phyloP scores from a whole-genome alignment of 2,888 invertebrate species.

The Drosophila trichaetosa region DNA sequence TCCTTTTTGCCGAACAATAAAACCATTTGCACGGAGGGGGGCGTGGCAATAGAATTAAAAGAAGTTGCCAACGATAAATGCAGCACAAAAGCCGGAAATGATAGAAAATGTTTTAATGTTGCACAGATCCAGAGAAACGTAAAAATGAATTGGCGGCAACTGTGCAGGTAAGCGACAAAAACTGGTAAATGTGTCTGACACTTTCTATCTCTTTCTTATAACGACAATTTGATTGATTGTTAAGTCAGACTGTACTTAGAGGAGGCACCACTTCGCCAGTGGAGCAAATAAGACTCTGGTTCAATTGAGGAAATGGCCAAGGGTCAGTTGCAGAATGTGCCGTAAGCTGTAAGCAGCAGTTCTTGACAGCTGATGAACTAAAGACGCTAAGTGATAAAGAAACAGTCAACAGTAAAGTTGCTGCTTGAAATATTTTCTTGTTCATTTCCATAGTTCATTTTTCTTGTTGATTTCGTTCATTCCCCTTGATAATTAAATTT shows the following conservation, averaged over 20 bases:
- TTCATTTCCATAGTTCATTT: not conserved
- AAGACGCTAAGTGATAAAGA: constrained; percentile 12
- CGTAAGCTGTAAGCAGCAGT: constrained; percentile 16
- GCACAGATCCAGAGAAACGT: constrained; percentile 21
- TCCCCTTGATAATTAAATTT: not conserved
- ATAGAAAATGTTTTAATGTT: constrained; percentile 79
- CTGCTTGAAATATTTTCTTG: not conserved
- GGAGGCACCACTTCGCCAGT: not conserved
- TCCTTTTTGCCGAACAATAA: constrained; percentile 58
- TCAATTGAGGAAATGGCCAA: constrained; percentile 17
- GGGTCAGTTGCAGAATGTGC: constrained; percentile 10
- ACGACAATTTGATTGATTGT: constrained; percentile 74
- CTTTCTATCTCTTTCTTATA: not conserved
- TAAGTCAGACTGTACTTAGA: constrained; percentile 37
- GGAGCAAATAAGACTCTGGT: constrained; percentile 17
- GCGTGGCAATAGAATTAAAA: constrained; percentile 68
- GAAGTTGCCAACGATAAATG: constrained; percentile 59
- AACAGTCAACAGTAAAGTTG: not conserved
- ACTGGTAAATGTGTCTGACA: constrained; percentile 3
- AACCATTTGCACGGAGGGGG: constrained; percentile 28
- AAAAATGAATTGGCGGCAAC: not conserved
- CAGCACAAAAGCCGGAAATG: constrained; percentile 68
- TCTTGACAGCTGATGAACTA: constrained; percentile 29
- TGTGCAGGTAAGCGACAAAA: constrained; percentile 6
- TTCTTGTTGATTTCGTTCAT: not conserved